Evolutionary conservation across 1,140 invertebrate species (phyloP).

Genomic region (Thaumatotibia leucotreta): DNA sequence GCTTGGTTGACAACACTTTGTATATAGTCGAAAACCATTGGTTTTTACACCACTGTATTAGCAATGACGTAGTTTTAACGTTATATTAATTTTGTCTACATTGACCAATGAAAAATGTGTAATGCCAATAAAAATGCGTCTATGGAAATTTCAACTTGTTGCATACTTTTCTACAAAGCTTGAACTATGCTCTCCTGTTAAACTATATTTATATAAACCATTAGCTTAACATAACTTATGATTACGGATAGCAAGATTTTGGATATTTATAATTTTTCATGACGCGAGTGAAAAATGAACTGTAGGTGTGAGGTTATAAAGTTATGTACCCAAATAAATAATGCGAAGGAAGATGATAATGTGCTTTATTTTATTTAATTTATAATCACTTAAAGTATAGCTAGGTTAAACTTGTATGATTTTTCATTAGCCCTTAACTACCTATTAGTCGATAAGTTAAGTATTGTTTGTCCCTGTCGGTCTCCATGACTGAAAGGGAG

Average conservation of each 20-base stretch:
- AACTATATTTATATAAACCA: constrained; percentile 55
- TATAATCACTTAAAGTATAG: too few species aligned
- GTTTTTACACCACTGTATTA: background rate
- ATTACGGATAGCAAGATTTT: constrained; percentile 24
- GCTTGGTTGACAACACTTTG: background rate
- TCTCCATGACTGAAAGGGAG: too few species aligned
- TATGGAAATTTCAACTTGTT: background rate
- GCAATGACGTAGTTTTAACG: background rate
- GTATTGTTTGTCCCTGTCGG: too few species aligned
- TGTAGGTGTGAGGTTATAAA: constrained; percentile 32
- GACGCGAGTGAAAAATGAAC: constrained; percentile 28
- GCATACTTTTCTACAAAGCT: background rate
- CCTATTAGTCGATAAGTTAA: too few species aligned
- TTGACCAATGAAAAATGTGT: too few species aligned
- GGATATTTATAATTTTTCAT: constrained; percentile 56
- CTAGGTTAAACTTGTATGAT: too few species aligned
- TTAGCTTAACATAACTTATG: constrained; percentile 39
- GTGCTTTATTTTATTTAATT: constrained; percentile 21
- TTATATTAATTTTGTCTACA: background rate
- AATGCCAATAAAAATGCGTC: background rate
- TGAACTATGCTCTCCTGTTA: constrained; percentile 21
- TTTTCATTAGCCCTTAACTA: too few species aligned
- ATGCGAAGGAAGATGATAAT: constrained; percentile 31
- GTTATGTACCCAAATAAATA: constrained; percentile 53
- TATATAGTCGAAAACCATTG: background rate